Percentiles rank a stretch among this genome's conserved stretches.
phyloP scores from a whole-genome alignment of 2,797 vertebrate species.

The Sebastes minor region DNA sequence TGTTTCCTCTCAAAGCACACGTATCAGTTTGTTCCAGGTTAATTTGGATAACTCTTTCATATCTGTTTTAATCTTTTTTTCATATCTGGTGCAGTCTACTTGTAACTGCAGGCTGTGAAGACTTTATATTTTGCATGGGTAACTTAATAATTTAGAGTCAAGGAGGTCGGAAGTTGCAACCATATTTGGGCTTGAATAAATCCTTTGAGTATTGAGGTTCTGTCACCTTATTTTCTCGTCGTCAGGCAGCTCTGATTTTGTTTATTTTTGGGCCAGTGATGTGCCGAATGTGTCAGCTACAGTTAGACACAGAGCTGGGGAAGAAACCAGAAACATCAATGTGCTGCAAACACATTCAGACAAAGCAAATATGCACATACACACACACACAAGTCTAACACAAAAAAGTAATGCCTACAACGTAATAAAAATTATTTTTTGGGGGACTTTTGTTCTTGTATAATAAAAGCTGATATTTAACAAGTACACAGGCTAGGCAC shows the following conservation, averaged over 20 bases:
- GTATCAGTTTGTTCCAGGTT: slow-evolving; percentile 27
- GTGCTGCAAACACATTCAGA: not conserved
- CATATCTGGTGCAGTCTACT: not conserved
- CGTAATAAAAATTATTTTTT: not conserved
- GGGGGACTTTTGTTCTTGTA: not conserved
- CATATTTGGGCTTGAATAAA: slow-evolving; percentile 34
- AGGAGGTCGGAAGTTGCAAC: not conserved
- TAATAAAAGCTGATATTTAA: too few species aligned
- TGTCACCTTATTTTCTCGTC: slow-evolving; percentile 22
- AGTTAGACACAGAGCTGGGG: slow-evolving; percentile 47
- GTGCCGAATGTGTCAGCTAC: slow-evolving; percentile 61
- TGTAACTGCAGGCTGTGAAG: not conserved
- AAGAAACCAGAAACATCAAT: not conserved
- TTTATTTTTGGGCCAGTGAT: slow-evolving; percentile 58
- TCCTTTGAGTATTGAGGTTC: slow-evolving; percentile 10
- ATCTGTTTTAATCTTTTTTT: not conserved
- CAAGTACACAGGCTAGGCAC: too few species aligned
- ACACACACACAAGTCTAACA: not conserved
- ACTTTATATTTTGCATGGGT: not conserved
- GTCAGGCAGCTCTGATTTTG: slow-evolving; percentile 31
- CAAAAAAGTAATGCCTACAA: not conserved
- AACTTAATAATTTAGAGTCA: not conserved
- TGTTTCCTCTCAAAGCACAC: slow-evolving; percentile 7
- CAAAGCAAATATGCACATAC: not conserved
- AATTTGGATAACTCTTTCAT: slow-evolving; percentile 18